These are phyloP conservation scores for Ammodytes marinus DNA, from an alignment of 2,113 vertebrate genomes.

Conservation along the genomic window DNA sequence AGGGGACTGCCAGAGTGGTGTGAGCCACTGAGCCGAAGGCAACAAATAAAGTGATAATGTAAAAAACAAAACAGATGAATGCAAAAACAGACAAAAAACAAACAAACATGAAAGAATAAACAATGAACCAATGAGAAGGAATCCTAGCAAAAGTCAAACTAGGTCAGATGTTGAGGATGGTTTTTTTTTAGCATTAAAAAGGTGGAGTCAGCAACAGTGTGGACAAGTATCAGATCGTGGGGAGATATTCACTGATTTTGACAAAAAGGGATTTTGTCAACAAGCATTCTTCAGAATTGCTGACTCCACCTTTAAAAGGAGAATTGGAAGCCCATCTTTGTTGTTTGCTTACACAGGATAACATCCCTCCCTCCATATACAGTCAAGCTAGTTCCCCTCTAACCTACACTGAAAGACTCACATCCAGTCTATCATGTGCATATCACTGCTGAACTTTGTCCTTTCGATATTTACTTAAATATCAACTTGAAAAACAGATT, in stretches of 20 bases:
- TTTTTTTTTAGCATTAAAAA: neutral
- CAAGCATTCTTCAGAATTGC: too few species aligned
- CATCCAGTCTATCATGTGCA: conserved; percentile 24
- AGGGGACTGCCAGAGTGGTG: conserved; percentile 94
- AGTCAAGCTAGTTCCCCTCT: conserved; percentile 8
- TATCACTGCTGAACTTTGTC: conserved; percentile 52
- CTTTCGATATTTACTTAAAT: conserved; percentile 70
- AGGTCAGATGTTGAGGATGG: conserved; percentile 11
- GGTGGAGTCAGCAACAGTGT: too few species aligned
- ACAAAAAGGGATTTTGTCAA: too few species aligned
- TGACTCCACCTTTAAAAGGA: conserved; percentile 12
- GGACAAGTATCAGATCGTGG: too few species aligned
- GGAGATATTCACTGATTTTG: too few species aligned
- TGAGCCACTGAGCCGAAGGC: conserved; percentile 88
- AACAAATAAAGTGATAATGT: conserved; percentile 62
- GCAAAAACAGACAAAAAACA: conserved; percentile 14
- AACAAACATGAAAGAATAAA: conserved; percentile 38
- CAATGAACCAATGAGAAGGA: conserved; percentile 38
- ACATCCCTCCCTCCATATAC: conserved; percentile 8
- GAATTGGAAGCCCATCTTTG: neutral
- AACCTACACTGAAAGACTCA: conserved; percentile 42
- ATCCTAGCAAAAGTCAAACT: neutral
- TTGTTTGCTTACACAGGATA: neutral
- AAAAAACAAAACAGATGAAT: conserved; percentile 60
- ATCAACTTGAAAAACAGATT: conserved; percentile 70